A percentile compares a stretch with the other conserved stretches of the same genome.
These are phyloP conservation scores for Hestina assimilis DNA, from an alignment of 1,140 invertebrate genomes.

Conservation along the genomic window DNA sequence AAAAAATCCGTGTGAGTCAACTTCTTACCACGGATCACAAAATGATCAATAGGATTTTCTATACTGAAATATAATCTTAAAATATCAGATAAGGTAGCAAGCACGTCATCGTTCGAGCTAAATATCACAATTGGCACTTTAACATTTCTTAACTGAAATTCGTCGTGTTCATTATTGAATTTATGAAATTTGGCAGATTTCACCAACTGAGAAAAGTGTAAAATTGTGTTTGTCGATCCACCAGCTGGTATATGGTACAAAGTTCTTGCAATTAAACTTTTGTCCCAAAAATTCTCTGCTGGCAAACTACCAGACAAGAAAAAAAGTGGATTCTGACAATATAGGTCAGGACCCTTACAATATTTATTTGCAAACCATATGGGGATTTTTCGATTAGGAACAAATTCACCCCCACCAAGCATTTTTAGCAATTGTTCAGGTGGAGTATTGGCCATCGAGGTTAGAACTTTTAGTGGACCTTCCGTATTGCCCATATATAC, in stretches of 20 bases:
- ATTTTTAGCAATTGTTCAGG: constrained; percentile 74
- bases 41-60: constrained; percentile 48
- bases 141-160: constrained; percentile 81
- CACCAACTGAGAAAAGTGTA: constrained; percentile 83
- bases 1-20: constrained; percentile 58
- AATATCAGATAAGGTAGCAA: constrained; percentile 78
- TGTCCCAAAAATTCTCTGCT: constrained; percentile 79
- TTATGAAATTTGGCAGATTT: constrained; percentile 80
- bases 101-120: constrained; percentile 84
- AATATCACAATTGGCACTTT: constrained; percentile 82
- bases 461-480: constrained; percentile 81
- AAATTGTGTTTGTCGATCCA: constrained; percentile 86
- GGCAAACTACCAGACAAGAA: constrained; percentile 82
- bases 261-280: constrained; percentile 80
- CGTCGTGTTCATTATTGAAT: constrained; percentile 81
- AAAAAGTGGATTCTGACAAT: constrained; percentile 83
- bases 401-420: constrained; percentile 81
- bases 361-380: constrained; percentile 78
- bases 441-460: constrained; percentile 74
- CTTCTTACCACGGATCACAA: constrained; percentile 43
- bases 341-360: constrained; percentile 74
- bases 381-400: constrained; percentile 80
- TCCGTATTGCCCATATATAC: constrained; percentile 83
- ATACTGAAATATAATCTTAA: constrained; percentile 49
- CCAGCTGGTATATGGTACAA: constrained; percentile 87